phyloP scores from a whole-genome alignment of 2,113 vertebrate species.

The Leptodactylus fuscus region DNA sequence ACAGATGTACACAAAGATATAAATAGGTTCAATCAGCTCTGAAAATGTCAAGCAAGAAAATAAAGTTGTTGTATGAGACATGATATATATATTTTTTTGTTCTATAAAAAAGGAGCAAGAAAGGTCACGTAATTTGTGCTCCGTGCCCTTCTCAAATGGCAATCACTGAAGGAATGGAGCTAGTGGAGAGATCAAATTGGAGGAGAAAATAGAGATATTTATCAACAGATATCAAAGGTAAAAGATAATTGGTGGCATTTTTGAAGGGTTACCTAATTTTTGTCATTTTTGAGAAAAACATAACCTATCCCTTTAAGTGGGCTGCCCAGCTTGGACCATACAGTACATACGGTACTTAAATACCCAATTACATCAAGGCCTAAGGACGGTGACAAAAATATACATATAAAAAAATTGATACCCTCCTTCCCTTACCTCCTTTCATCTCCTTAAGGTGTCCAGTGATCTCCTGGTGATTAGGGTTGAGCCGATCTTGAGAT shows the following conservation, averaged over 20 bases:
- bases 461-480: too few relatives aligned
- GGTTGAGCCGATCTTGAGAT: too few relatives aligned
- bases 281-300: background rate
- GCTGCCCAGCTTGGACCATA: too few relatives aligned
- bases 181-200: slow-evolving; percentile 10
- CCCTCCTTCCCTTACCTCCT: too few relatives aligned
- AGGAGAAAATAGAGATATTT: slow-evolving; percentile 11
- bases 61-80: slow-evolving; percentile 53
- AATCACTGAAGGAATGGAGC: slow-evolving; percentile 13
- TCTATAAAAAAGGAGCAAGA: slow-evolving; percentile 26
- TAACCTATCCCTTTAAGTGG: background rate
- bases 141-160: slow-evolving; percentile 32
- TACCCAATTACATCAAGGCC: too few relatives aligned
- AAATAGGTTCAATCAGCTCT: slow-evolving; percentile 46
- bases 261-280: background rate
- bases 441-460: too few relatives aligned
- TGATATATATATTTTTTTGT: slow-evolving; percentile 30
- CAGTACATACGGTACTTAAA: too few relatives aligned
- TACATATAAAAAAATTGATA: too few relatives aligned
- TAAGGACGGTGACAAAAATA: too few relatives aligned
- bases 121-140: slow-evolving; percentile 45
- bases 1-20: slow-evolving; percentile 55
- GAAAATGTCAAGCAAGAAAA: slow-evolving; percentile 47
- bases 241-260: background rate
- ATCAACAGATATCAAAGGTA: background rate